Conservation (phyloP, 2,113 vertebrate genomes). For the Pygoscelis antarcticus region DNA sequence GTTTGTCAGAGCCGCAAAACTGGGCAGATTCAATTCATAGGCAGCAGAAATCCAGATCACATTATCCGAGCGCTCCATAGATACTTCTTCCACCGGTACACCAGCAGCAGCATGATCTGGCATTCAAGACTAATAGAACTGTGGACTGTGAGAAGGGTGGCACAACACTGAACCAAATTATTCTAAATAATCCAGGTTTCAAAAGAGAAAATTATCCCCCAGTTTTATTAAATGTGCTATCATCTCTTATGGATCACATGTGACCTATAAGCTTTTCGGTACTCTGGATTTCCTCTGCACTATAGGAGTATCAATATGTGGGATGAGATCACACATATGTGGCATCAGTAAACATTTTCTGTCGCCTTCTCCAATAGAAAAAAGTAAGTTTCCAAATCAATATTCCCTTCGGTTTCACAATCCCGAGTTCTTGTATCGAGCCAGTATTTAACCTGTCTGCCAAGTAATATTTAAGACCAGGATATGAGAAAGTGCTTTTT, state of each 20-base stretch:
- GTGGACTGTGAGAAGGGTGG: neutral
- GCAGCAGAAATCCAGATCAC: neutral
- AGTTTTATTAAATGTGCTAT: neutral
- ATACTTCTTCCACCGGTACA: neutral
- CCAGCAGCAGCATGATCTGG: neutral
- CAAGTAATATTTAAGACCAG: neutral
- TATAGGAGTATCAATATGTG: neutral
- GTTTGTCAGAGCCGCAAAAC: neutral
- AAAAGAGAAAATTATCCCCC: too few relatives aligned
- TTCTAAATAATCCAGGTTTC: neutral
- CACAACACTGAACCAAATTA: neutral
- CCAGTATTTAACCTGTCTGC: neutral
- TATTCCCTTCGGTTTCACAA: neutral
- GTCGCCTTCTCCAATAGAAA: neutral
- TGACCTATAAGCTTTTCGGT: neutral
- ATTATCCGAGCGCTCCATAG: accelerated
- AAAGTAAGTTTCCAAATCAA: neutral
- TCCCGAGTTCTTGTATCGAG: neutral
- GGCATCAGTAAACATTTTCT: neutral
- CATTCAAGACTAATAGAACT: neutral
- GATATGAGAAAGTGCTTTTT: neutral
- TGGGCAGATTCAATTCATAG: neutral
- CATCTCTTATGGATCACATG: neutral
- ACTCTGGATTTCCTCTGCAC: neutral
- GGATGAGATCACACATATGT: neutral